A percentile compares a stretch with the other conserved stretches of the same genome.
Evolutionary conservation across 2,113 vertebrate genomes (phyloP).

Genomic region (Martes martes): DNA sequence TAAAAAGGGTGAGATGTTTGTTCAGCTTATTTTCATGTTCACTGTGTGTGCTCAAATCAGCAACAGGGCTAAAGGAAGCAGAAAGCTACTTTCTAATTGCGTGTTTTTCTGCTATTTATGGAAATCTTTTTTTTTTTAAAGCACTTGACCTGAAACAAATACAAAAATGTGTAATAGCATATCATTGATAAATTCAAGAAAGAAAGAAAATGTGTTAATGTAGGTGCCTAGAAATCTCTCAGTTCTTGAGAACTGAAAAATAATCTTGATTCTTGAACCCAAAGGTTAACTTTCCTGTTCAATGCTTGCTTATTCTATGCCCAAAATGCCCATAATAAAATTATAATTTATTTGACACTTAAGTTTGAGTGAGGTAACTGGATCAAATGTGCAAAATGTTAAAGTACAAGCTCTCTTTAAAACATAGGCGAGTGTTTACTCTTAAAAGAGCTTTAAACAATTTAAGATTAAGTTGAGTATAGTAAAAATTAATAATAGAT

Average conservation of each 20-base stretch:
- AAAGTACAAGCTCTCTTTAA: slow-evolving; percentile 80
- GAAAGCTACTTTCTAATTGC: slow-evolving; percentile 74
- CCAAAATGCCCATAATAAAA: slow-evolving; percentile 79
- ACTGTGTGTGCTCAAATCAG: slow-evolving; percentile 69
- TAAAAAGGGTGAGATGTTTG: slow-evolving; percentile 85
- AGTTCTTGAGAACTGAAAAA: slow-evolving; percentile 66
- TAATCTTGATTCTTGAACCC: slow-evolving; percentile 70
- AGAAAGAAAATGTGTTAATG: slow-evolving; percentile 80
- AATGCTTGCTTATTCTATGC: slow-evolving; percentile 80
- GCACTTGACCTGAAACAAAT: slow-evolving; percentile 83
- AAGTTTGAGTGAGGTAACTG: slow-evolving; percentile 81
- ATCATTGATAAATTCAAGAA: slow-evolving; percentile 80
- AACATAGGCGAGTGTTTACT: slow-evolving; percentile 84
- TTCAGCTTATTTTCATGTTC: slow-evolving; percentile 83
- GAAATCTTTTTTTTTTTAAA: slow-evolving; percentile 65
- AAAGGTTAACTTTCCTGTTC: slow-evolving; percentile 80
- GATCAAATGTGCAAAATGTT: slow-evolving; percentile 80
- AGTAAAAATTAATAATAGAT: slow-evolving; percentile 90
- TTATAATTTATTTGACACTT: slow-evolving; percentile 80
- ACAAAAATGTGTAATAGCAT: slow-evolving; percentile 78
- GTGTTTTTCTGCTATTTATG: slow-evolving; percentile 75
- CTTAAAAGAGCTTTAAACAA: slow-evolving; percentile 87
- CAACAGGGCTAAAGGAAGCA: slow-evolving; percentile 74
- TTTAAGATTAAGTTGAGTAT: slow-evolving; percentile 86
- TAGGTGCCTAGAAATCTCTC: slow-evolving; percentile 75